Conservation (phyloP, 2,113 vertebrate species). For the Dryoscopus gambensis region DNA sequence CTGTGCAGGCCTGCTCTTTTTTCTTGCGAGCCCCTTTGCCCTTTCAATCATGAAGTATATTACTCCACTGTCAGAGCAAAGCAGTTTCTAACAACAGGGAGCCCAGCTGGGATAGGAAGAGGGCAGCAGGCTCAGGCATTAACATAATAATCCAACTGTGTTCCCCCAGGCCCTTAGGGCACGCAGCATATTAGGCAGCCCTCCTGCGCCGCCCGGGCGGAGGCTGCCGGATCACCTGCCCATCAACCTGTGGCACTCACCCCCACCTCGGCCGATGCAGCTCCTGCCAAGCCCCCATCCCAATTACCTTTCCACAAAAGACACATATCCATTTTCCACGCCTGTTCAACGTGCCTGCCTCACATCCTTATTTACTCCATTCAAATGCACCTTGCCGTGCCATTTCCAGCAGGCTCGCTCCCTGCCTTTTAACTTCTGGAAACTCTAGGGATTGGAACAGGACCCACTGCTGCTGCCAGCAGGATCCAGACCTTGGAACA, state of each 20-base stretch:
- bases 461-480: neutral
- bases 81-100: conserved; percentile 95
- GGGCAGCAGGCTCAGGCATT: conserved; percentile 98
- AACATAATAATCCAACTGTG: conserved; percentile 99
- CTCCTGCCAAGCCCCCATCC: conserved; percentile 59
- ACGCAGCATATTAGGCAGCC: conserved; percentile 96
- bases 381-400: neutral
- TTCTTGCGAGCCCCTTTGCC: conserved; percentile 89
- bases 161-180: conserved; percentile 95
- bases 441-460: neutral
- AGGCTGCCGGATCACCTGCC: conserved; percentile 82
- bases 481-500: neutral
- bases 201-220: conserved; percentile 79
- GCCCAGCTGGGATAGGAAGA: conserved; percentile 97
- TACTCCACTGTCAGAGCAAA: conserved; percentile 99
- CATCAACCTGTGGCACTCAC: conserved; percentile 89
- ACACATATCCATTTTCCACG: conserved; percentile 12
- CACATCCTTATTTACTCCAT: conserved; percentile 12
- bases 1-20: conserved; percentile 79
- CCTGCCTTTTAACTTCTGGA: conserved; percentile 35
- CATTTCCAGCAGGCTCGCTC: neutral
- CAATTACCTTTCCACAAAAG: conserved; percentile 67
- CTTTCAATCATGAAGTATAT: conserved; percentile 99
- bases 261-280: conserved; percentile 62
- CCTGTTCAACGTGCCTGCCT: conserved; percentile 23